phyloP scores from a whole-genome alignment of 2,113 vertebrate genomes.

The Acanthisitta chloris region DNA sequence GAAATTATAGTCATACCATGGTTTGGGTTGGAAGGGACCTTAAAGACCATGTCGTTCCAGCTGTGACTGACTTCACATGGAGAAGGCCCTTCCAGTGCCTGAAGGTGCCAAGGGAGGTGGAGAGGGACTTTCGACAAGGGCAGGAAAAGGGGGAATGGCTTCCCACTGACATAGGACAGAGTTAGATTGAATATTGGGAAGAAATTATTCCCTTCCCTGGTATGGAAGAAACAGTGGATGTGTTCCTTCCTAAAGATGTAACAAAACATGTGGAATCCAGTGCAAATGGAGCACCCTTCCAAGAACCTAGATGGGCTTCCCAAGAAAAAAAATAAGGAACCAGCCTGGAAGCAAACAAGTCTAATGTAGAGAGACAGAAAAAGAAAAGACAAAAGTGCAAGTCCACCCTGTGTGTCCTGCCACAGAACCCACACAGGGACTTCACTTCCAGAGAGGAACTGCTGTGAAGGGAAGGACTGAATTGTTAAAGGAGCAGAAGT shows the following conservation, averaged over 20 bases:
- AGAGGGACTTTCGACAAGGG: background rate
- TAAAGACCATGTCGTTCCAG: background rate
- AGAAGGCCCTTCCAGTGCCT: background rate
- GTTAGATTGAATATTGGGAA: rapidly evolving
- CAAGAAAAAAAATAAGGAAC: background rate
- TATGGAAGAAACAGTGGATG: background rate
- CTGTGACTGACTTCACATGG: background rate
- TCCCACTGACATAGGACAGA: background rate
- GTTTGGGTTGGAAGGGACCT: background rate
- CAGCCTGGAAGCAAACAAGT: background rate
- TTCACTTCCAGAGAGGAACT: background rate
- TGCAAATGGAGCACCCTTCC: background rate
- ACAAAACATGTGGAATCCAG: background rate
- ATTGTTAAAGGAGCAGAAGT: background rate
- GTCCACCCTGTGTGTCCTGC: background rate
- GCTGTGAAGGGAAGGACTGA: background rate
- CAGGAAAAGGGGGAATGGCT: background rate
- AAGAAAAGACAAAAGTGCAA: background rate
- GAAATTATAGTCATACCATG: background rate
- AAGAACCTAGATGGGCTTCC: background rate
- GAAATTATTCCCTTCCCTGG: background rate
- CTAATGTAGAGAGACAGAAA: background rate
- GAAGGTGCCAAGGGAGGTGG: background rate
- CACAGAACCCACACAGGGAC: background rate
- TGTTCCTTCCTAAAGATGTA: background rate